Percentiles rank a stretch among this genome's conserved stretches.
phyloP scores from a whole-genome alignment of 2,797 vertebrate genomes.

The Anabacerthia variegaticeps region DNA sequence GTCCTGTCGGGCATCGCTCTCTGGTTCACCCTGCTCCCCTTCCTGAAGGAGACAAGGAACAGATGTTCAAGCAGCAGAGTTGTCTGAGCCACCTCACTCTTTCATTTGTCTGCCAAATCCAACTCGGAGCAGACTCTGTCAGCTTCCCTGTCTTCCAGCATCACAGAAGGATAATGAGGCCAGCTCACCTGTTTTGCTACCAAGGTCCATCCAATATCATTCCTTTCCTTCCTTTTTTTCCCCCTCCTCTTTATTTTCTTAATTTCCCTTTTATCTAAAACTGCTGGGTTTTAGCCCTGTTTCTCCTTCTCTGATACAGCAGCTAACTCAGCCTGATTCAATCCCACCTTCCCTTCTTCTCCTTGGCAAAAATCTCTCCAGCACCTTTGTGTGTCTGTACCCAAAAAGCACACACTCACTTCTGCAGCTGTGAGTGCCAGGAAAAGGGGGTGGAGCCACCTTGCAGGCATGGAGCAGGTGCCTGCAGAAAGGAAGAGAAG shows the following conservation, averaged over 20 bases:
- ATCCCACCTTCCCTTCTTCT: neutral
- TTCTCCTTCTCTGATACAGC: neutral
- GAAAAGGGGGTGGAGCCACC: neutral
- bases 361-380: neutral
- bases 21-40: neutral
- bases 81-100: neutral
- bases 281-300: neutral
- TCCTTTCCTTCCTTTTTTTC: neutral
- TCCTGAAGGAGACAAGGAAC: neutral
- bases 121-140: neutral
- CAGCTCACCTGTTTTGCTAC: neutral
- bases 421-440: neutral
- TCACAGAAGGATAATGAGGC: neutral
- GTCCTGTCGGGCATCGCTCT: neutral
- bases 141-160: neutral
- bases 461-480: neutral
- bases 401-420: accelerated
- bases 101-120: neutral
- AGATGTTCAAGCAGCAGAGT: conserved; percentile 4
- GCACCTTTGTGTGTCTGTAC: neutral
- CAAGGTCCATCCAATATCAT: neutral
- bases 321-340: neutral
- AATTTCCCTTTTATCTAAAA: neutral
- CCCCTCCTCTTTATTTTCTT: accelerated
- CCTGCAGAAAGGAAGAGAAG: neutral